A percentile compares a stretch with the other conserved stretches of the same genome.
phyloP scores from a whole-genome alignment of 1,140 invertebrate genomes.

The Eufriesea mexicana region DNA sequence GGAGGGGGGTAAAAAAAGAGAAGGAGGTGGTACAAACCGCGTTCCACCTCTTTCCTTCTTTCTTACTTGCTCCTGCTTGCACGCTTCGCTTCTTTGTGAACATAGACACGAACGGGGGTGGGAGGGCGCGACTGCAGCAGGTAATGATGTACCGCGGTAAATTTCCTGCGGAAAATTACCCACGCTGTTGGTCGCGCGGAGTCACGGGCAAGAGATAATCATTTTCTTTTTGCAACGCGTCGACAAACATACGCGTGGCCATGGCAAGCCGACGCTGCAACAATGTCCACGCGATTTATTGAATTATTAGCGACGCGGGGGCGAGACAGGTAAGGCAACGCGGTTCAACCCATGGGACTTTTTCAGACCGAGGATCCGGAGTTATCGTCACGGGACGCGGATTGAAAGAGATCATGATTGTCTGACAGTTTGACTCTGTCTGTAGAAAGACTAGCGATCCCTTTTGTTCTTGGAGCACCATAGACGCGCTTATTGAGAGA shows the following conservation, averaged over 20 bases:
- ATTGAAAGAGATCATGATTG: not conserved
- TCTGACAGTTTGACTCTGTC: not conserved
- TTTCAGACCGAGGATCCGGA: not conserved
- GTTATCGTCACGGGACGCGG: not conserved
- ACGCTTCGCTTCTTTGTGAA: slow-evolving; percentile 43
- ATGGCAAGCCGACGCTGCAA: not conserved
- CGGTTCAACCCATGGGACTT: not conserved
- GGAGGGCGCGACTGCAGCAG: slow-evolving; percentile 58
- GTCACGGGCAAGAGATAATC: slow-evolving; percentile 56
- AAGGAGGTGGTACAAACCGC: slow-evolving; percentile 24
- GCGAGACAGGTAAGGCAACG: not conserved
- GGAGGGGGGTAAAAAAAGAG: slow-evolving; percentile 34
- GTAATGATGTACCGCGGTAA: slow-evolving; percentile 70
- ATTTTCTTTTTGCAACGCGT: slow-evolving; percentile 38
- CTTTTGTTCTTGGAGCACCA: not conserved
- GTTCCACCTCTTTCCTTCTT: slow-evolving; percentile 17
- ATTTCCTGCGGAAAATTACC: slow-evolving; percentile 70
- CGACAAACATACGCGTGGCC: slow-evolving; percentile 29
- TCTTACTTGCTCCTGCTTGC: slow-evolving; percentile 32
- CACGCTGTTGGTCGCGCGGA: slow-evolving; percentile 57
- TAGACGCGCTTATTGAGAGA: no score
- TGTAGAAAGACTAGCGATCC: no score
- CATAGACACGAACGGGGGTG: slow-evolving; percentile 39
- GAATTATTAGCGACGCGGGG: slow-evolving; percentile 14
- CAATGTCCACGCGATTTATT: slow-evolving; percentile 44